Percentiles rank a stretch among this genome's conserved stretches.
Conservation (phyloP, 1,140 invertebrate species). For the Bathynomus jamesi region DNA sequence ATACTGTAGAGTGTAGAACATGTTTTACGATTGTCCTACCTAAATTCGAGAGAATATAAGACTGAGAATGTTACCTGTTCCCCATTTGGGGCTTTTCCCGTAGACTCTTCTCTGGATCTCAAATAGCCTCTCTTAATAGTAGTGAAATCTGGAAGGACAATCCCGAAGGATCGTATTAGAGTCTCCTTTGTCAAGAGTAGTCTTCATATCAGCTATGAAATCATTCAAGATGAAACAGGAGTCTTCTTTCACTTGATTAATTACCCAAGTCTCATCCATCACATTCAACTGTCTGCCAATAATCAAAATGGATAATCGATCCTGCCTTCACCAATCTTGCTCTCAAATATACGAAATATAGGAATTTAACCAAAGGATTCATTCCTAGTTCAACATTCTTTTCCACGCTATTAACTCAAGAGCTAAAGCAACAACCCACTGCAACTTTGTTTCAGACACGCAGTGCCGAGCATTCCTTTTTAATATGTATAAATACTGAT, state of each 20-base stretch:
- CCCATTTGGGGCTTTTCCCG: constrained; percentile 54
- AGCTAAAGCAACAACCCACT: neutral
- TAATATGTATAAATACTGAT: too few relatives aligned
- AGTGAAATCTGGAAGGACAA: constrained; percentile 92
- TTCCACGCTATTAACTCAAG: too few relatives aligned
- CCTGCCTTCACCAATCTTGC: too few relatives aligned
- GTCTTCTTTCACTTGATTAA: constrained; percentile 98
- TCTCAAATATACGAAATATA: neutral
- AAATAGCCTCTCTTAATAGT: constrained; percentile 73
- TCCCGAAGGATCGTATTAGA: constrained; percentile 67
- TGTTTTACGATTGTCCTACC: too few relatives aligned
- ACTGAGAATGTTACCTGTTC: constrained; percentile 47
- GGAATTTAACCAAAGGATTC: neutral
- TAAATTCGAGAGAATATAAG: neutral
- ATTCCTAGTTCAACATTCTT: too few relatives aligned
- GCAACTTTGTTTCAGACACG: neutral
- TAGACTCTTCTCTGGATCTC: constrained; percentile 48
- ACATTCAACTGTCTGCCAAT: constrained; percentile 77
- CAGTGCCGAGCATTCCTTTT: too few relatives aligned
- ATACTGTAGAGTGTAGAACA: too few relatives aligned
- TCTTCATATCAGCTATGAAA: constrained; percentile 75
- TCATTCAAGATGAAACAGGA: constrained; percentile 86
- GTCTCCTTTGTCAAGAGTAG: constrained; percentile 56
- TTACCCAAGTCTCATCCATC: constrained; percentile 98
- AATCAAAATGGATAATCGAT: too few relatives aligned